Conservation (phyloP, 2,888 invertebrate species). For the Lobophora halterata region DNA sequence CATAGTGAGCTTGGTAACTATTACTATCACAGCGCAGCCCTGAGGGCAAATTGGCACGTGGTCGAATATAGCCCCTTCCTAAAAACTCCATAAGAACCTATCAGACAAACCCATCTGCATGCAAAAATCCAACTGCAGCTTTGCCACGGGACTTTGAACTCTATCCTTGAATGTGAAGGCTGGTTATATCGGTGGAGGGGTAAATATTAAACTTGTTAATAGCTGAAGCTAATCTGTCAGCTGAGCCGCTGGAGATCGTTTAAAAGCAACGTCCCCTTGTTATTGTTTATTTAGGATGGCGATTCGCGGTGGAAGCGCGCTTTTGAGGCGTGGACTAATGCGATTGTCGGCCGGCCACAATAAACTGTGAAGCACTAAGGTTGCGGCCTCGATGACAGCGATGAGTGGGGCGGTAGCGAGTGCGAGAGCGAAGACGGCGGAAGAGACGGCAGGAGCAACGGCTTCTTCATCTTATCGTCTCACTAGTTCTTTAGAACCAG, state of each 20-base stretch:
- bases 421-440: too few relatives aligned
- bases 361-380: conserved; percentile 47
- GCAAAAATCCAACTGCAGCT: conserved; percentile 25
- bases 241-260: conserved; percentile 75
- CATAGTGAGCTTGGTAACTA: conserved; percentile 38
- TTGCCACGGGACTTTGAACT: conserved; percentile 28
- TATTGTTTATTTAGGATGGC: conserved; percentile 80
- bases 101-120: conserved; percentile 60
- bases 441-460: too few relatives aligned
- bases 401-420: too few relatives aligned
- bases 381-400: too few relatives aligned
- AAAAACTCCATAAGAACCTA: conserved; percentile 74
- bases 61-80: conserved; percentile 61
- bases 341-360: conserved; percentile 67
- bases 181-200: conserved; percentile 15
- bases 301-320: conserved; percentile 70
- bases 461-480: too few relatives aligned
- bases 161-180: conserved; percentile 29
- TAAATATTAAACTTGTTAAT: conserved; percentile 50
- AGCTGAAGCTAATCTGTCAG: conserved; percentile 76
- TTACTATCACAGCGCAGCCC: conserved; percentile 35
- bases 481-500: too few relatives aligned
- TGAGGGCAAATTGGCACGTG: conserved; percentile 61
- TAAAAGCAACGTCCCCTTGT: conserved; percentile 74
- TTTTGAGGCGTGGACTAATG: conserved; percentile 75